These are phyloP conservation scores for Pyrochroa serraticornis DNA, from an alignment of 2,888 invertebrate genomes.

Conservation along the genomic window DNA sequence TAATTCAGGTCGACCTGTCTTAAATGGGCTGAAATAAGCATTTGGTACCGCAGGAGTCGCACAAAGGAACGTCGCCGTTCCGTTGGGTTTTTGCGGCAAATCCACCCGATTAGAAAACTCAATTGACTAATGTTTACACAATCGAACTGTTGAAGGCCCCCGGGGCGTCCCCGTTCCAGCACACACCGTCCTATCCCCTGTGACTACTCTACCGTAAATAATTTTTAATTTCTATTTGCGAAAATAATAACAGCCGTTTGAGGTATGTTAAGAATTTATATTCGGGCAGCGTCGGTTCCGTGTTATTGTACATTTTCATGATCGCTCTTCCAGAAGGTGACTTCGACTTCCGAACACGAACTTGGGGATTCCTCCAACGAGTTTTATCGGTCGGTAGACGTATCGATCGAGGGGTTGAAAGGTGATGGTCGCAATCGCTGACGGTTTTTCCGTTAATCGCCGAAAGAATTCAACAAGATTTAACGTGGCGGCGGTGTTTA, in stretches of 20 bases:
- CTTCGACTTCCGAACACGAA: constrained; percentile 40
- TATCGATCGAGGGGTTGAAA: constrained; percentile 15
- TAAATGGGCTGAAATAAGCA: constrained; percentile 16
- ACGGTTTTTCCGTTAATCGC: background rate
- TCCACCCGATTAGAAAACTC: constrained; percentile 38
- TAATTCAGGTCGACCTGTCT: constrained; percentile 6
- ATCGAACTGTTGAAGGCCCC: constrained; percentile 32
- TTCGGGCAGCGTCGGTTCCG: constrained; percentile 46
- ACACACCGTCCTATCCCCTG: constrained; percentile 31
- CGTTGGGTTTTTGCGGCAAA: constrained; percentile 12
- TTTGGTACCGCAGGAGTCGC: background rate
- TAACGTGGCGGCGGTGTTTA: constrained; percentile 40
- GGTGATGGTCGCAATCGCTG: background rate
- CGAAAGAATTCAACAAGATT: background rate
- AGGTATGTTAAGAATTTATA: constrained; percentile 55
- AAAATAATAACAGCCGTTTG: constrained; percentile 49
- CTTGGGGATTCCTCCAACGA: constrained; percentile 36
- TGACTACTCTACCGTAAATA: constrained; percentile 51
- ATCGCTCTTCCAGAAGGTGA: constrained; percentile 56
- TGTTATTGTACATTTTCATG: constrained; percentile 55
- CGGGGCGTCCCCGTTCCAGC: constrained; percentile 14
- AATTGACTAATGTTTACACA: constrained; percentile 42
- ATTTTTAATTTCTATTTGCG: constrained; percentile 57
- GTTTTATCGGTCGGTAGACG: constrained; percentile 35
- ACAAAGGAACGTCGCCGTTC: constrained; percentile 6